These are phyloP conservation scores for Darevskia nairensis DNA, from an alignment of 2,797 vertebrate genomes.

Conservation along the genomic window DNA sequence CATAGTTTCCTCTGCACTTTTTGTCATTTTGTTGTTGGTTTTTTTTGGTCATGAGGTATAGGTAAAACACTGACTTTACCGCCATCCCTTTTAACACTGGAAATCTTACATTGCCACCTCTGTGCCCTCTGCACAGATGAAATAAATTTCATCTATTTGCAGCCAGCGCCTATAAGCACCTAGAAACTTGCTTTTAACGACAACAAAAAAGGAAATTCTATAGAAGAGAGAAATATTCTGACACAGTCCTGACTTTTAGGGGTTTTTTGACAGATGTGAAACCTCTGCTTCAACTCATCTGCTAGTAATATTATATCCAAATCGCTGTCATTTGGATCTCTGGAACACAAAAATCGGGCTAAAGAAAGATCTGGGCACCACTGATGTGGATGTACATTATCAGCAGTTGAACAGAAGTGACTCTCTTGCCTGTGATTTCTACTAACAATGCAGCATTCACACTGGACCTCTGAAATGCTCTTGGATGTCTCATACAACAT, in stretches of 20 bases:
- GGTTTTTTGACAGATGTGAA: background rate
- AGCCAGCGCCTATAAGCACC: background rate
- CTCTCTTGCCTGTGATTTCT: background rate
- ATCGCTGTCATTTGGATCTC: background rate
- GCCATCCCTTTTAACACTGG: background rate
- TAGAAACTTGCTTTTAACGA: too few relatives aligned
- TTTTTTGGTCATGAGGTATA: background rate
- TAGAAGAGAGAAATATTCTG: too few relatives aligned
- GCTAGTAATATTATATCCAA: background rate
- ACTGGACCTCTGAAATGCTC: slow-evolving; percentile 16
- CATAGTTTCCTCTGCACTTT: background rate
- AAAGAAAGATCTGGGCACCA: background rate
- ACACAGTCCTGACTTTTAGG: background rate
- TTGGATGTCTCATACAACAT: slow-evolving; percentile 35
- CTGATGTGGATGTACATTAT: background rate
- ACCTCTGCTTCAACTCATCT: background rate
- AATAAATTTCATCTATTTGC: background rate
- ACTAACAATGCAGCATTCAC: background rate
- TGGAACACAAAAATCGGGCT: background rate
- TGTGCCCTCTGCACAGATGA: background rate
- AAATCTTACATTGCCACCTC: background rate
- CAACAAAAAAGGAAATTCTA: too few relatives aligned
- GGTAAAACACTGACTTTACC: background rate
- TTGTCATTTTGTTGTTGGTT: too few relatives aligned
- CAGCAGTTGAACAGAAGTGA: background rate